These are phyloP conservation scores for Agrotis segetum DNA, from an alignment of 2,888 invertebrate genomes.

Conservation along the genomic window DNA sequence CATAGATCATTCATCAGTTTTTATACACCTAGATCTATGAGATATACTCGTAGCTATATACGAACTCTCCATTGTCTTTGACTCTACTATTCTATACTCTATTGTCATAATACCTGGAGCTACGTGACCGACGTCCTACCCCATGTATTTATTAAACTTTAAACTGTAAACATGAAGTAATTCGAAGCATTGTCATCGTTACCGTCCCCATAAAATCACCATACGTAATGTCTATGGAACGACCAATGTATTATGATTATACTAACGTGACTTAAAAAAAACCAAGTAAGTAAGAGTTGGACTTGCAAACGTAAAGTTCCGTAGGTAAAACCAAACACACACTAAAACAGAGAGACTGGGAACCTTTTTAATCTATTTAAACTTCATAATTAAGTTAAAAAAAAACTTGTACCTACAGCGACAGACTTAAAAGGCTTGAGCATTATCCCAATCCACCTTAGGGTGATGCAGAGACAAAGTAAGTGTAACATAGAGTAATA, in stretches of 20 bases:
- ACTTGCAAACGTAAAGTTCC: background rate
- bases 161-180: slow-evolving; percentile 31
- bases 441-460: too few species aligned
- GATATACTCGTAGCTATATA: too few species aligned
- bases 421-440: too few species aligned
- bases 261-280: slow-evolving; percentile 32
- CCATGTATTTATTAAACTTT: slow-evolving; percentile 39
- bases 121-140: background rate
- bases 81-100: background rate
- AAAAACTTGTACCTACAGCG: too few species aligned
- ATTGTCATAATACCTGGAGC: background rate
- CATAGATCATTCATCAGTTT: slow-evolving; percentile 9
- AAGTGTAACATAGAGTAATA: too few species aligned
- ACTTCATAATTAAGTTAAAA: too few species aligned
- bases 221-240: slow-evolving; percentile 53
- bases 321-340: background rate
- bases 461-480: too few species aligned
- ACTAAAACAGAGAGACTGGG: background rate
- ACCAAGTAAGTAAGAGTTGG: background rate
- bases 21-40: too few species aligned
- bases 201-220: slow-evolving; percentile 60
- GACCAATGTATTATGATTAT: slow-evolving; percentile 31
- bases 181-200: slow-evolving; percentile 28
- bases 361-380: too few species aligned
- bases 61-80: background rate